Base-by-base conservation (phyloP, 2,113 vertebrate genomes). In the Xyrauchen texanus region DNA sequence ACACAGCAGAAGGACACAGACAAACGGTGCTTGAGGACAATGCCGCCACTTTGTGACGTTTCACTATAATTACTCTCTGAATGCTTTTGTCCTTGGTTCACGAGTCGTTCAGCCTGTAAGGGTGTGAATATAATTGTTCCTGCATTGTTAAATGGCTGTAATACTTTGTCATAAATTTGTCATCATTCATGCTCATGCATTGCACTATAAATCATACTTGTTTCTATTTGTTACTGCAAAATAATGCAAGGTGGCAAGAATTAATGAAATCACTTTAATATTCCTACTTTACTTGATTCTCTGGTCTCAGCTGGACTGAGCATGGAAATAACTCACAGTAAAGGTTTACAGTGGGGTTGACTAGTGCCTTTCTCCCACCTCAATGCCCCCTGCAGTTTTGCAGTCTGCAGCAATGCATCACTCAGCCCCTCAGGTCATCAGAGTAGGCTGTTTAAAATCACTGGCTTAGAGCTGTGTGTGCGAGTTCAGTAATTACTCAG, bases 391-490 rank as follows among this genome's bases (percentile, higher is more conserved):
- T 61, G 77, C 74, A 81, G 68, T 80, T 34, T 74, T 9, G 70
- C 70, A 77, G 76, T 80, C 82, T 65, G 72, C 75, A 55, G 74
- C 79, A 76, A 84, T 81, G 80, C 79, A 79, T 78, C 79, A 80
- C 44, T 81, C 80, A 34, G 21, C 21, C 21, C 21, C 21, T 34
- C 21, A 34, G 21, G 21, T 34, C 21, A 34, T 34, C 21, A 7
- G 61, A 55, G 73, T 7, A 55, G 67, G 2, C 16, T 58, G 69
- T 52, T 46, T 65, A n/a, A 9, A 74, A 66, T 42, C 69, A 73
- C 11, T 15, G 73, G 10, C 60, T 12, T 55, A 57, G 46, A 70
- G 58, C 21, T 49, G 64, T 47, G 68, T 49, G 53, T 72, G 52
- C 57, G 63, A 65, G 51, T 58, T 58, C 7, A 69, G 66, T 34